Percentiles rank a stretch among this genome's conserved stretches.
These are phyloP conservation scores for Polia nebulosa DNA, from an alignment of 2,888 invertebrate species.

Conservation along the genomic window DNA sequence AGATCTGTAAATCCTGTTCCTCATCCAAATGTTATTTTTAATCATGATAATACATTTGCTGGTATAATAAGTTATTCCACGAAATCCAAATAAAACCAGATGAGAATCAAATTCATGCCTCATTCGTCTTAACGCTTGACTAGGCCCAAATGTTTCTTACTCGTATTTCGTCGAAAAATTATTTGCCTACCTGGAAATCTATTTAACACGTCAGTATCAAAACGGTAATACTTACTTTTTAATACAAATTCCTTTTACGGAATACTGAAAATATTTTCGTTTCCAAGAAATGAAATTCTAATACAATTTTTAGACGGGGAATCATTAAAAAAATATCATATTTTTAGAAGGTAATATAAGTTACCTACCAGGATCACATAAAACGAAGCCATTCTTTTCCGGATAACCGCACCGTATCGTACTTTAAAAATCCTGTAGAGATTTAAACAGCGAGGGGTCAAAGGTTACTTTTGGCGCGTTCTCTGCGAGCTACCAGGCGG, in stretches of 20 bases:
- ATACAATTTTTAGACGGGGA: neutral
- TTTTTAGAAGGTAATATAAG: neutral
- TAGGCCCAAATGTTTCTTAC: constrained; percentile 31
- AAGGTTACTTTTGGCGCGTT: constrained; percentile 47
- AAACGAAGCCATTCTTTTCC: constrained; percentile 32
- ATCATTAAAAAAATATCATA: neutral
- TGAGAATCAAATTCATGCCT: constrained; percentile 38
- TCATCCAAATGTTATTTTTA: neutral
- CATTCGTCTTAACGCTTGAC: constrained; percentile 39
- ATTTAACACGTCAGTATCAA: constrained; percentile 9
- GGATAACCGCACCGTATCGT: constrained; percentile 26
- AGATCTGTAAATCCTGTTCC: neutral
- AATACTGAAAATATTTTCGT: neutral
- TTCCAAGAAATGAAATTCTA: constrained; percentile 11
- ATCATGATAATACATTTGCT: neutral
- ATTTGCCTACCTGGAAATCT: constrained; percentile 17
- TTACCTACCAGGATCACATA: constrained; percentile 31
- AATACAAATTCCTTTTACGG: constrained; percentile 3
- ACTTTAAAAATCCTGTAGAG: constrained; percentile 37
- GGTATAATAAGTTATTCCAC: neutral
- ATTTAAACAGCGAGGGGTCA: constrained; percentile 45
- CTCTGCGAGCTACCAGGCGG: constrained; percentile 69
- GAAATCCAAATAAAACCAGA: constrained; percentile 23
- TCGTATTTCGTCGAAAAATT: constrained; percentile 32
- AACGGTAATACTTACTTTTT: neutral